These are phyloP conservation scores for Apotomis turbidana DNA, from an alignment of 2,888 invertebrate species.

Conservation along the genomic window DNA sequence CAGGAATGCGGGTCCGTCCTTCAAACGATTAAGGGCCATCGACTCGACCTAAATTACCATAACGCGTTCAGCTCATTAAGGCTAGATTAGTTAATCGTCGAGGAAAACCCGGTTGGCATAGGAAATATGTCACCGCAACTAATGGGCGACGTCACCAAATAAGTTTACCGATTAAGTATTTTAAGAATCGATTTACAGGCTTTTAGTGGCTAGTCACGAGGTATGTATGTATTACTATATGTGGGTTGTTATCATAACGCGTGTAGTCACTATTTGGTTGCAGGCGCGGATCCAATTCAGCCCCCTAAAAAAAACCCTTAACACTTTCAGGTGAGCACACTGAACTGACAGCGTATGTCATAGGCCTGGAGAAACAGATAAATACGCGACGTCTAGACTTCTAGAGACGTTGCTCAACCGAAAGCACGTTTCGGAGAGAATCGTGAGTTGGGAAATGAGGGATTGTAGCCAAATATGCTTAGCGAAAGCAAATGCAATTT, in stretches of 20 bases:
- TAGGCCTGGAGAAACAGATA: too few species aligned
- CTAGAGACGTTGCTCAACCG: too few species aligned
- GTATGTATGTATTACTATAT: neutral
- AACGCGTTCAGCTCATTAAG: slow-evolving; percentile 66
- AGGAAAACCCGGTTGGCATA: slow-evolving; percentile 50
- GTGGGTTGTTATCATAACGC: neutral
- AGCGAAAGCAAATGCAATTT: too few species aligned
- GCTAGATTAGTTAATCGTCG: slow-evolving; percentile 67
- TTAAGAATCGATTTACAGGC: slow-evolving; percentile 3
- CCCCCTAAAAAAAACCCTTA: too few species aligned
- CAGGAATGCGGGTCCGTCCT: slow-evolving; percentile 67
- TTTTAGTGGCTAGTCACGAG: neutral
- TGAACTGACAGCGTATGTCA: too few species aligned
- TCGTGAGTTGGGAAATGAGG: too few species aligned
- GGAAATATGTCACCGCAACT: slow-evolving; percentile 20
- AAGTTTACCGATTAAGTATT: slow-evolving; percentile 33
- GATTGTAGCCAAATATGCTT: too few species aligned
- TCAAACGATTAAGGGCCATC: slow-evolving; percentile 72
- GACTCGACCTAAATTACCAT: slow-evolving; percentile 70
- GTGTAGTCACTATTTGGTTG: neutral
- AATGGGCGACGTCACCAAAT: slow-evolving; percentile 28
- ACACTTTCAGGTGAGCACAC: too few species aligned
- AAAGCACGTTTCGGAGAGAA: too few species aligned
- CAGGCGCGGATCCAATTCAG: too few species aligned
- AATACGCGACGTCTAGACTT: too few species aligned